Conservation (phyloP, 2,888 invertebrate genomes). For the Philonicus albiceps region DNA sequence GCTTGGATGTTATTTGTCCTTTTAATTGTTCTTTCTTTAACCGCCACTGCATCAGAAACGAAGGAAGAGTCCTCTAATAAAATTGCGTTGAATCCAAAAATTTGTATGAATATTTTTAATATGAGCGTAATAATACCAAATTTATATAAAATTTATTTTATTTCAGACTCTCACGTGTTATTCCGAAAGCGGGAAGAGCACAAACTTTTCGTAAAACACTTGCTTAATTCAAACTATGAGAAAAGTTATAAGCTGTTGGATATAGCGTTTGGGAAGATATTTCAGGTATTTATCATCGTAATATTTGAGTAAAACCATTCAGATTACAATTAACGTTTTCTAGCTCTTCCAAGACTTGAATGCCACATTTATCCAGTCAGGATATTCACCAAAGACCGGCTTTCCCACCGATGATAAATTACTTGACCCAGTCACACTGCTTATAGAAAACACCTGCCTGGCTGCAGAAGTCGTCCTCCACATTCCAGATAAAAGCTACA, state of each 20-base stretch:
- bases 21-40: background rate
- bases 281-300: constrained; percentile 47
- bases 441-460: constrained; percentile 36
- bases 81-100: background rate
- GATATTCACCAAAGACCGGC: constrained; percentile 46
- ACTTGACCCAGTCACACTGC: background rate
- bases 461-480: constrained; percentile 51
- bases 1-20: background rate
- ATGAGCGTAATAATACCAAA: background rate
- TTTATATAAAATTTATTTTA: background rate
- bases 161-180: constrained; percentile 51
- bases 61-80: background rate
- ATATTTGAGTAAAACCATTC: background rate
- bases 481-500: constrained; percentile 52
- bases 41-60: background rate
- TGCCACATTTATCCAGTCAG: constrained; percentile 46
- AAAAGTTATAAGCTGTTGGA: constrained; percentile 52
- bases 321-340: background rate
- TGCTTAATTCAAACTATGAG: constrained; percentile 50
- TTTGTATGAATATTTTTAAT: background rate
- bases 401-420: constrained; percentile 47
- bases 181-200: constrained; percentile 50
- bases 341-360: constrained; percentile 51
- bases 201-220: constrained; percentile 48
- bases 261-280: constrained; percentile 51